Conservation (phyloP, 2,797 vertebrate species). For the Spinus pinus region DNA sequence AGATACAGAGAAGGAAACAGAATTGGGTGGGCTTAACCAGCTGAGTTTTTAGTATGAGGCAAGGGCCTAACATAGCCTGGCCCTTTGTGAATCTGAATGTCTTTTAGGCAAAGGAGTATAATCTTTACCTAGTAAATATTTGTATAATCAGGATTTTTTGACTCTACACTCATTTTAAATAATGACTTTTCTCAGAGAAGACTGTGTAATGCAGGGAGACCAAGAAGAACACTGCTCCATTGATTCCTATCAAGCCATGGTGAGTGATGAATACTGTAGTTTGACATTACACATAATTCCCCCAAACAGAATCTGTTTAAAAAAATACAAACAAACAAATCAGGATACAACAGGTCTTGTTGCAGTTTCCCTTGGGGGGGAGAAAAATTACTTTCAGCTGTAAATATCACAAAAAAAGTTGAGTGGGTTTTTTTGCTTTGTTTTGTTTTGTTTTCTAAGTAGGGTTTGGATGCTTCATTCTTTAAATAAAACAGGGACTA, state of each 20-base stretch:
- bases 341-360: not conserved
- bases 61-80: not conserved
- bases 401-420: not conserved
- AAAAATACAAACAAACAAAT: not conserved
- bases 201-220: constrained; percentile 9
- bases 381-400: not conserved
- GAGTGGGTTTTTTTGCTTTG: not conserved
- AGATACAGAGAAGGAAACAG: not conserved
- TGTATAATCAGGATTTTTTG: constrained; percentile 21
- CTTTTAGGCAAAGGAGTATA: not conserved
- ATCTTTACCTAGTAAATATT: not conserved
- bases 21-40: not conserved
- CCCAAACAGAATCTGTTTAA: not conserved
- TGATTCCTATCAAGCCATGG: constrained; percentile 27
- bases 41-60: not conserved
- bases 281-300: constrained; percentile 9
- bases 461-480: not conserved
- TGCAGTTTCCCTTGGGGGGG: not conserved
- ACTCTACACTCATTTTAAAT: not conserved
- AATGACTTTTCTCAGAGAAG: constrained; percentile 3
- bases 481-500: not conserved
- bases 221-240: constrained; percentile 37
- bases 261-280: constrained; percentile 29
- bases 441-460: not conserved
- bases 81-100: not conserved